These are phyloP conservation scores for Pseudochromis fuscus DNA, from an alignment of 2,797 vertebrate genomes.

Conservation along the genomic window DNA sequence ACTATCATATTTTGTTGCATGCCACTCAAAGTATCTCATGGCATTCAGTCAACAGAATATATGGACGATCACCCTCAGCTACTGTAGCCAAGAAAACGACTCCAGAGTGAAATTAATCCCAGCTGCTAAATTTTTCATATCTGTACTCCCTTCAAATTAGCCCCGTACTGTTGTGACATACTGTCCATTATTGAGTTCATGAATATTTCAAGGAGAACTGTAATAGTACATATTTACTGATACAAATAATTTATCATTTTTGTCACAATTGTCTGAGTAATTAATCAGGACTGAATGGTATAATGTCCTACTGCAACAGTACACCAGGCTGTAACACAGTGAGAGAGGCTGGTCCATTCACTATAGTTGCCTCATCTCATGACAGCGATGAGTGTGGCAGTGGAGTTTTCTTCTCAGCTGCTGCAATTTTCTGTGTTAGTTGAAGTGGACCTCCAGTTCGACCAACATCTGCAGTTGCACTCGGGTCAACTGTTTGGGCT, in stretches of 20 bases:
- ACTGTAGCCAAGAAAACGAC: neutral
- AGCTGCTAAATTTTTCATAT: conserved; percentile 30
- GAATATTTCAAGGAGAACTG: conserved; percentile 15
- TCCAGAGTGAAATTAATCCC: conserved; percentile 19
- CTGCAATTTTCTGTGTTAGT: conserved; percentile 3
- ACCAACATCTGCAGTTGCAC: neutral
- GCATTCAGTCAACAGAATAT: neutral
- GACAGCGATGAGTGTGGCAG: conserved; percentile 13
- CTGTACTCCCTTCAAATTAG: conserved; percentile 25
- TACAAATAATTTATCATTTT: neutral
- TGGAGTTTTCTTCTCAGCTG: conserved; percentile 4
- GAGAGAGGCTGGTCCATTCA: neutral
- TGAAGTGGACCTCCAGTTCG: neutral
- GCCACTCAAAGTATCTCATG: neutral
- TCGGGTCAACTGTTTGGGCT: conserved; percentile 4
- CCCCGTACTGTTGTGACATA: neutral
- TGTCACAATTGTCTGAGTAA: neutral
- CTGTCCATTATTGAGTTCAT: conserved; percentile 15
- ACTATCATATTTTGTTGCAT: no score
- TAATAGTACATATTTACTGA: neutral
- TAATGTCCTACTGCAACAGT: neutral
- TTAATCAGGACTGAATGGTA: neutral
- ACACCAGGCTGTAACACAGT: neutral
- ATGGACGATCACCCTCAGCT: neutral
- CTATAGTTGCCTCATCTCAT: neutral